Conservation (phyloP, 2,888 invertebrate genomes). For the Hofmannophila pseudospretella region DNA sequence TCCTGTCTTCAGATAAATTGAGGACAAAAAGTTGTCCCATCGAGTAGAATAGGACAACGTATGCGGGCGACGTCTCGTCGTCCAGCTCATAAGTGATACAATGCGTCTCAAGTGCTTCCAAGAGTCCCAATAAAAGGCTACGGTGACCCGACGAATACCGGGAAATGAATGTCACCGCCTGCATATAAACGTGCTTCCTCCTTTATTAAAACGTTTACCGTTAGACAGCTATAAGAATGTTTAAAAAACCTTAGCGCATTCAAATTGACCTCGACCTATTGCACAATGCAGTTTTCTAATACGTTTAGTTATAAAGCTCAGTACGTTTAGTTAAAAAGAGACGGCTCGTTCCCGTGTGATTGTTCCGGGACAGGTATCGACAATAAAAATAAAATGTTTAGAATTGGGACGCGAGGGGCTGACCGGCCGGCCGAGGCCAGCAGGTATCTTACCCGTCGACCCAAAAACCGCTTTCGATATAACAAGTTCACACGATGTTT, state of each 20-base stretch:
- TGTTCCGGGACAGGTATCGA: slow-evolving; percentile 55
- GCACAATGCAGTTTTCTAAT: slow-evolving; percentile 8
- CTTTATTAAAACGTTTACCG: slow-evolving; percentile 14
- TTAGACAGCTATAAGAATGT: slow-evolving; percentile 14
- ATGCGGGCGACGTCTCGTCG: slow-evolving; percentile 16
- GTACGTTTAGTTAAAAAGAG: slow-evolving; percentile 15
- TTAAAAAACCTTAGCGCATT: slow-evolving; percentile 19
- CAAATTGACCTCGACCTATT: slow-evolving; percentile 23
- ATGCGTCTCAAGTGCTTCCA: slow-evolving; percentile 17
- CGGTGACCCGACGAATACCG: slow-evolving; percentile 14
- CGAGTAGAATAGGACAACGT: slow-evolving; percentile 11
- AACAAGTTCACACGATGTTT: slow-evolving; percentile 51
- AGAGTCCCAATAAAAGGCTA: slow-evolving; percentile 14
- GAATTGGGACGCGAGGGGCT: slow-evolving; percentile 47
- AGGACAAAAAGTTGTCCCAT: slow-evolving; percentile 6
- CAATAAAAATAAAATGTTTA: slow-evolving; percentile 42
- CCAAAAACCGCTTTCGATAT: slow-evolving; percentile 37
- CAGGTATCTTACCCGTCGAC: slow-evolving; percentile 58
- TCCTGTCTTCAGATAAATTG: slow-evolving; percentile 11
- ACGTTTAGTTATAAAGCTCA: slow-evolving; percentile 15
- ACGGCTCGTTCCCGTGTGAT: slow-evolving; percentile 60
- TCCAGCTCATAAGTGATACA: slow-evolving; percentile 10
- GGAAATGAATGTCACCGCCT: slow-evolving; percentile 13
- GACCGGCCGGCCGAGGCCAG: slow-evolving; percentile 44
- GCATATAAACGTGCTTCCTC: slow-evolving; percentile 14